Evolutionary conservation across 2,888 invertebrate species (phyloP).

Genomic region (Eilema depressum): DNA sequence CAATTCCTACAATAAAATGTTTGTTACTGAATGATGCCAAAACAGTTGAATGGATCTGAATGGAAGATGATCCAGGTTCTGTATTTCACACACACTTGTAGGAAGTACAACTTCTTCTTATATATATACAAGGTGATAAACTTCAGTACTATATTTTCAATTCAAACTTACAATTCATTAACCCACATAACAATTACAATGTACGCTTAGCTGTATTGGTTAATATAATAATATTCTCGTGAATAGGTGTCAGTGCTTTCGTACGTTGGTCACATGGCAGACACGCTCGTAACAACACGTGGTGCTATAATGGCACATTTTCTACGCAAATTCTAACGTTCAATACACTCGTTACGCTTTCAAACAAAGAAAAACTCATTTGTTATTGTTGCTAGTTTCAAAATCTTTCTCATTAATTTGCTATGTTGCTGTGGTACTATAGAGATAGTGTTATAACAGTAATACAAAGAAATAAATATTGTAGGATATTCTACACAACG

Average conservation of each 20-base stretch:
- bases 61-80: too few relatives aligned
- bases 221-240: conserved; percentile 29
- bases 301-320: conserved; percentile 36
- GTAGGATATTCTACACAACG: too few relatives aligned
- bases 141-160: neutral
- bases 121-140: too few relatives aligned
- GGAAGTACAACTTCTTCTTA: too few relatives aligned
- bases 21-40: too few relatives aligned
- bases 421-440: neutral
- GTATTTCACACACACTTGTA: too few relatives aligned
- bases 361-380: neutral
- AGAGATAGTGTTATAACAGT: too few relatives aligned
- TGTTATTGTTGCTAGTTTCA: neutral
- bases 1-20: too few relatives aligned
- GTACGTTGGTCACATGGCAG: conserved; percentile 44
- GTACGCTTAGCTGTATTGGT: conserved; percentile 5
- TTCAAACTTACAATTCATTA: neutral
- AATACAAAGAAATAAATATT: too few relatives aligned
- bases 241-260: conserved; percentile 24
- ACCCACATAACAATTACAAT: neutral
- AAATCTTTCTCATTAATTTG: neutral
- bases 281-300: conserved; percentile 38
- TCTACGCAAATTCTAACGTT: conserved; percentile 30
- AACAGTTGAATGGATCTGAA: too few relatives aligned
- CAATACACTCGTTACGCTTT: conserved; percentile 9